A percentile compares a stretch with the other conserved stretches of the same genome.
These are phyloP conservation scores for Jaculus jaculus DNA, from an alignment of 2,113 vertebrate genomes.

Conservation along the genomic window DNA sequence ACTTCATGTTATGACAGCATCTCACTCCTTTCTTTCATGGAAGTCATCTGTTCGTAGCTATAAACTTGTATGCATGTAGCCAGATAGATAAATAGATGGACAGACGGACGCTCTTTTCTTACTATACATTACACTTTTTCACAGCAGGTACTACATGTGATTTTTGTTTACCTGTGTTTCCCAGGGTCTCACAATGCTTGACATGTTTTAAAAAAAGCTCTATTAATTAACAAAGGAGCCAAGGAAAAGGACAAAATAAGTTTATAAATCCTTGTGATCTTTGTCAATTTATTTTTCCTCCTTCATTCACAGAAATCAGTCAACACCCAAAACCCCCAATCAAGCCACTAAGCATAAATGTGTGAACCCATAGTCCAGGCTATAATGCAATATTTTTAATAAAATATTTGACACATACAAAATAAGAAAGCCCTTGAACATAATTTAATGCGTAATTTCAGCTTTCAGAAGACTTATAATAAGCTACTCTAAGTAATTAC, in stretches of 20 bases:
- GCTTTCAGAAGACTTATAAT: constrained; percentile 69
- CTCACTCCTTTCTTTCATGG: not conserved
- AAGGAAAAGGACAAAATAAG: not conserved
- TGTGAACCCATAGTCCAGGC: constrained; percentile 4
- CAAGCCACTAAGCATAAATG: constrained; percentile 61
- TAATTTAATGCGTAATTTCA: constrained; percentile 66
- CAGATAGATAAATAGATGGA: not conserved
- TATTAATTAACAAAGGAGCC: not conserved
- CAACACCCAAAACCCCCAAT: constrained; percentile 41
- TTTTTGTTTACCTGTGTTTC: not conserved
- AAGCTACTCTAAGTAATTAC: constrained; percentile 71
- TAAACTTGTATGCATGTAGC: not conserved
- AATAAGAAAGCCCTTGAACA: constrained; percentile 64
- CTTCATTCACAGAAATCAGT: constrained; percentile 52
- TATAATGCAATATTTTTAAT: constrained; percentile 58
- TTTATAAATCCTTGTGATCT: not conserved
- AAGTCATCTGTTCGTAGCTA: not conserved
- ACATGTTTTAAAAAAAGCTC: constrained; percentile 8
- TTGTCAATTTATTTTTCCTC: not conserved
- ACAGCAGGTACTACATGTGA: not conserved
- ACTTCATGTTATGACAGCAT: not conserved
- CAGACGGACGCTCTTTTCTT: not conserved
- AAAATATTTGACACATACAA: constrained; percentile 70
- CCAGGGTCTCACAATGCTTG: not conserved
- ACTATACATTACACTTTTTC: not conserved